phyloP scores from a whole-genome alignment of 35 echinoderm and acorn worm species.

The Patiria miniata region DNA sequence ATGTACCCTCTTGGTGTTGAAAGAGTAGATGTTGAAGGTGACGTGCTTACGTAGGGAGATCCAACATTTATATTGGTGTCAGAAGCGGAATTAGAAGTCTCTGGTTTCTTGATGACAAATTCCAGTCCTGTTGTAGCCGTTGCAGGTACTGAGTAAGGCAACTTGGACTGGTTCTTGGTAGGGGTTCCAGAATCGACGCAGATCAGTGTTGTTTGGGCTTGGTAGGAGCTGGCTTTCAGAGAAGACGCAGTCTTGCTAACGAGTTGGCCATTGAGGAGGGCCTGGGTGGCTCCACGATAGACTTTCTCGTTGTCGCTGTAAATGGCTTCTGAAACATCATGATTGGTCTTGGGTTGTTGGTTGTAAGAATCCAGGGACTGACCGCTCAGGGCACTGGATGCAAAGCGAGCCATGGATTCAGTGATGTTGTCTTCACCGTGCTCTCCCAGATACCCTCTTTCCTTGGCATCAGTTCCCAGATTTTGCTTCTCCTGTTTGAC shows the following conservation, averaged over 20 bases:
- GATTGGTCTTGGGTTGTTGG: not conserved
- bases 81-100: not conserved
- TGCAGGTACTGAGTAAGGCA: not conserved
- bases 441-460: not conserved
- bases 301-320: not conserved
- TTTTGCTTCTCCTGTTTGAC: not conserved
- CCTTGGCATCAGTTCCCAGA: not conserved
- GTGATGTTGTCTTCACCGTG: not conserved
- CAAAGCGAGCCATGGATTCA: constrained; percentile 8
- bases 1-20: not conserved
- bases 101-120: not conserved
- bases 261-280: not conserved
- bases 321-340: not conserved
- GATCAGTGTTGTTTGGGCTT: not conserved
- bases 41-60: not conserved
- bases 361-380: not conserved
- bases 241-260: not conserved
- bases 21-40: not conserved
- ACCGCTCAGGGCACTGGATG: not conserved
- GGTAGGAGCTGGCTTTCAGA: not conserved
- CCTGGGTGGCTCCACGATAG: not conserved
- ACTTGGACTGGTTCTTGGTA: not conserved
- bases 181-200: not conserved
- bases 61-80: not conserved
- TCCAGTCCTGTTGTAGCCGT: not conserved